A percentile compares a stretch with the other conserved stretches of the same genome.
phyloP scores from a whole-genome alignment of 2,797 vertebrate genomes.

The Rhynchonycteris naso region DNA sequence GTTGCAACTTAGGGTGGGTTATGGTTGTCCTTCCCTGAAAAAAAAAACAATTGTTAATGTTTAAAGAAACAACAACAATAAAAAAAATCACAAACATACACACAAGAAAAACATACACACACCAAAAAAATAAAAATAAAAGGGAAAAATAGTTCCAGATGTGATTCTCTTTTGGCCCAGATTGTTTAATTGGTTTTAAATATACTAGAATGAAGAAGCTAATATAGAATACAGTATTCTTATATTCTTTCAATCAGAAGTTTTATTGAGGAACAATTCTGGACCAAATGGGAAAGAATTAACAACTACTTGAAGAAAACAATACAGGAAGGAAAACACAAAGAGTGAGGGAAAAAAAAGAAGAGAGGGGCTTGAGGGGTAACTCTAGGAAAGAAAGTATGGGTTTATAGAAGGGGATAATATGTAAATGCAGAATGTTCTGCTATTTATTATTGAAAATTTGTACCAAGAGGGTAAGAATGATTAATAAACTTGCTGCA shows the following conservation, averaged over 20 bases:
- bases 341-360: conserved; percentile 60
- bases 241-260: conserved; percentile 67
- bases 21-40: conserved; percentile 88
- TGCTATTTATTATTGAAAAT: conserved; percentile 85
- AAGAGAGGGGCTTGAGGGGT: conserved; percentile 65
- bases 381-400: conserved; percentile 80
- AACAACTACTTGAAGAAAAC: conserved; percentile 74
- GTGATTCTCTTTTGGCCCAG: conserved; percentile 87
- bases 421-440: conserved; percentile 83
- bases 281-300: conserved; percentile 86
- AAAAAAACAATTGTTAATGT: conserved; percentile 81
- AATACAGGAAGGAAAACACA: conserved; percentile 70
- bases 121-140: conserved; percentile 62
- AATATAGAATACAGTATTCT: conserved; percentile 61
- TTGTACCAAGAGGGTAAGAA: conserved; percentile 80
- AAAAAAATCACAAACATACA: conserved; percentile 76
- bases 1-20: conserved; percentile 89
- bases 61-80: conserved; percentile 75
- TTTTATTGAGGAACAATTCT: conserved; percentile 83
- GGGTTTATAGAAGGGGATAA: conserved; percentile 77
- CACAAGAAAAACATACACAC: conserved; percentile 67
- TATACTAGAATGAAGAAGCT: conserved; percentile 56
- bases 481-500: conserved; percentile 83
- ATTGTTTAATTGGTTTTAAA: conserved; percentile 81
- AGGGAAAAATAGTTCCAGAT: conserved; percentile 75